Evolutionary conservation across 1,140 invertebrate species (phyloP), one percentile per base, ranked within the genome.

Genomic region (Diuraphis noxia): DNA sequence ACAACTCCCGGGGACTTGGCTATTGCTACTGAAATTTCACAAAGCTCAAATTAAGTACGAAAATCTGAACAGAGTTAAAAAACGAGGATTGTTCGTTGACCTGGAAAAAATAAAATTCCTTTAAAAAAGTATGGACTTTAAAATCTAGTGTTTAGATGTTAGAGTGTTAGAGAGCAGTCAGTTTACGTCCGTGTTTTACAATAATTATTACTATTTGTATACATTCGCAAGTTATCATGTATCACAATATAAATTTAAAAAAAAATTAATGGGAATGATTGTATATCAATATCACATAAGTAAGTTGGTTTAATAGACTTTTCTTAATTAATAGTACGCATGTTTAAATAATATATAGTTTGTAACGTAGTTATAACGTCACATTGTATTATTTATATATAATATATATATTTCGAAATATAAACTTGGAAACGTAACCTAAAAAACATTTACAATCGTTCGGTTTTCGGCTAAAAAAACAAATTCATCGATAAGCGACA

Each of bases 21-120:
- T 34, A 41, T 34, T n/a, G 41, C 88, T 72, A 56, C 87, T 72
- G 56, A 40, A 88, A 72, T 72, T 88, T 88, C n/a, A 81, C 34
- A 90, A 90, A 81, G 77, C 38, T 34, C 63, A 81, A 81, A 81
- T 49, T 81, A 49, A 38, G 38, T 34, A 77, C 38, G 30, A 89
- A 46, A 17, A 41, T 25, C 5, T 34, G n/a, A 43, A 46, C 88
- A 49, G 4, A 52, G 41, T 85, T 46, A 46, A n/a, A 8, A 19
- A 52, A 46, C 8, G 6, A 36, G 4, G 2, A 21, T 49, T 6
- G 79, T 81, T 81, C 41, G 13, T 43, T 84, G 82, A 84, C 82
- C 41, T 84, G 5, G 30, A 5, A 43, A 82, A n/a, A 84, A 43
- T 21, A 17, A 25, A 43, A 43, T 79, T 36, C 36, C 7, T 79